These are phyloP conservation scores for Aegotheles bennettii DNA, from an alignment of 2,113 vertebrate genomes.

Conservation along the genomic window DNA sequence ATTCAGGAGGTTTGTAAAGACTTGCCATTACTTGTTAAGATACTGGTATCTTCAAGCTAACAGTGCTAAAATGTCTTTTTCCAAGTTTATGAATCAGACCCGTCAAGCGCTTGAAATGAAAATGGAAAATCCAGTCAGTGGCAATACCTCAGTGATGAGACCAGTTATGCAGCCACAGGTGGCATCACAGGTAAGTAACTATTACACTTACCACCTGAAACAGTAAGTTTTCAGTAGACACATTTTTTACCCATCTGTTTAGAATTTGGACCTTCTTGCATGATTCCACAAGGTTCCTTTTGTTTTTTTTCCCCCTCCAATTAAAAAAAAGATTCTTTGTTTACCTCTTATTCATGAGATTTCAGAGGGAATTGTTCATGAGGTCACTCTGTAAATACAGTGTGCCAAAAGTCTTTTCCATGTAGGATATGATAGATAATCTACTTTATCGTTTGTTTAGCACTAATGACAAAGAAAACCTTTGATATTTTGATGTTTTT, in stretches of 20 bases:
- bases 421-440: not conserved
- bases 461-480: not conserved
- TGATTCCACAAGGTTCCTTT: not conserved
- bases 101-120: slow-evolving; percentile 88
- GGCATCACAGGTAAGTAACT: slow-evolving; percentile 74
- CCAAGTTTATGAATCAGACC: slow-evolving; percentile 93
- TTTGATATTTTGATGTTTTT: not conserved
- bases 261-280: not conserved
- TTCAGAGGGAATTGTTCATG: not conserved
- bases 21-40: not conserved
- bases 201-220: not conserved
- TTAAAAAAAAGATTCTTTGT: not conserved
- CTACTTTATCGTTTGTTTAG: not conserved
- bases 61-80: not conserved
- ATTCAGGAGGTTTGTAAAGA: not conserved
- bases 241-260: not conserved
- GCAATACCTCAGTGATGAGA: slow-evolving; percentile 79
- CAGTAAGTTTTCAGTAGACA: not conserved
- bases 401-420: not conserved
- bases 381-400: not conserved
- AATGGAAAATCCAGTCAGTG: slow-evolving; percentile 80
- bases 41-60: not conserved
- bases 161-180: slow-evolving; percentile 83
- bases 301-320: not conserved
- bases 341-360: not conserved